phyloP scores from a whole-genome alignment of 2,113 vertebrate species.

The Ciconia boyciana region DNA sequence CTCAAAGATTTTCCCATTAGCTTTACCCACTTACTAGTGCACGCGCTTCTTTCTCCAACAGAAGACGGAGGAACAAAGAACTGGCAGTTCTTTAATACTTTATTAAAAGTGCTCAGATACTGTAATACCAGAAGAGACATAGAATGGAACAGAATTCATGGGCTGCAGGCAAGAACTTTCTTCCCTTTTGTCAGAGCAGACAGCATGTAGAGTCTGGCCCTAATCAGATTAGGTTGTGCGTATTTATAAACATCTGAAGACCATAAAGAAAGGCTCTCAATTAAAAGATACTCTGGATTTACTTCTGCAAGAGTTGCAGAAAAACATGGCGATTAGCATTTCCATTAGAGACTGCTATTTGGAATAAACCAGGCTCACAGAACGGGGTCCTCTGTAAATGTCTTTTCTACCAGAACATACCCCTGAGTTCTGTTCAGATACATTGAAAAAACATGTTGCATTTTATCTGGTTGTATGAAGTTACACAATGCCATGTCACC shows the following conservation, averaged over 20 bases:
- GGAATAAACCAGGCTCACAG: not conserved
- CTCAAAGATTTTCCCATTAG: not conserved
- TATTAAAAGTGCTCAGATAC: not conserved
- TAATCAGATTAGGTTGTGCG: constrained; percentile 52
- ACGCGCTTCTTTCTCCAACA: not conserved
- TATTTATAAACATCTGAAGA: constrained; percentile 62
- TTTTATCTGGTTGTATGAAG: constrained; percentile 52
- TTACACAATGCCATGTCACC: constrained; percentile 31
- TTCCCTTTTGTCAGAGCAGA: constrained; percentile 15
- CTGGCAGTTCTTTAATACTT: not conserved
- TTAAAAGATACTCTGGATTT: constrained; percentile 59
- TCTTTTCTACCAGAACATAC: not conserved
- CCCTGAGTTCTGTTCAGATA: not conserved
- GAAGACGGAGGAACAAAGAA: not conserved
- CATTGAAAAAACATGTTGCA: constrained; percentile 48
- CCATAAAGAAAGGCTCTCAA: constrained; percentile 53
- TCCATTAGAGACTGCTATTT: constrained; percentile 2
- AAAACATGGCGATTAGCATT: constrained; percentile 26
- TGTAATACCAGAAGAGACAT: not conserved
- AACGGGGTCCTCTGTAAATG: not conserved
- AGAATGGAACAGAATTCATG: not conserved
- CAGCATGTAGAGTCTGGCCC: constrained; percentile 51
- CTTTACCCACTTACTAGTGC: not conserved
- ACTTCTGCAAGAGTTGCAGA: constrained; percentile 39
- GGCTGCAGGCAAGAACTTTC: constrained; percentile 44